A percentile compares a stretch with the other conserved stretches of the same genome.
These are phyloP conservation scores for Drosophila kanekoi DNA, from an alignment of 2,888 invertebrate genomes.

Conservation along the genomic window DNA sequence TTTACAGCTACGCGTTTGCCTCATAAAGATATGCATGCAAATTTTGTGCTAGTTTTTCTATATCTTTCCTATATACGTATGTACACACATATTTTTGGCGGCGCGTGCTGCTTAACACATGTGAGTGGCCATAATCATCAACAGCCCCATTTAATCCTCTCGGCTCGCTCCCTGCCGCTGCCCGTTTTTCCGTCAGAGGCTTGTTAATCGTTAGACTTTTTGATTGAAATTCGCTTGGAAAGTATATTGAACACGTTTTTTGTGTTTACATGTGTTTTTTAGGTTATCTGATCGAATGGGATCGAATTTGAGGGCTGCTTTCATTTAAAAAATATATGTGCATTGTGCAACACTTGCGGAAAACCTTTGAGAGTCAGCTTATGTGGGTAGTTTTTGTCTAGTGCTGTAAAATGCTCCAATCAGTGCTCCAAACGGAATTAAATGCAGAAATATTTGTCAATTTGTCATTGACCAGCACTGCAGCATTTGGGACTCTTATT, in stretches of 20 bases:
- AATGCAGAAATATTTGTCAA: no score
- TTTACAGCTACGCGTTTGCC: constrained; percentile 50
- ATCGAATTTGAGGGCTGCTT: no score
- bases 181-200: not conserved
- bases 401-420: no score
- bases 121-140: constrained; percentile 57
- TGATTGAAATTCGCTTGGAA: constrained; percentile 26
- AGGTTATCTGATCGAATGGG: no score
- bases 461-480: no score
- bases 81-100: constrained; percentile 14
- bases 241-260: not conserved
- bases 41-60: constrained; percentile 58
- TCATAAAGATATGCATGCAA: constrained; percentile 72
- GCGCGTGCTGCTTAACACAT: constrained; percentile 20
- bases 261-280: not conserved
- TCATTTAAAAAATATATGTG: no score
- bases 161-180: not conserved
- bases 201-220: constrained; percentile 20
- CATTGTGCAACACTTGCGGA: no score
- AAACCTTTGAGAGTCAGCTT: no score
- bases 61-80: not conserved
- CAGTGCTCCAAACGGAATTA: no score
- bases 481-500: no score
- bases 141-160: not conserved
- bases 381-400: no score